Percentiles rank a stretch among this genome's conserved stretches.
These are phyloP conservation scores for Molossus molossus DNA, from an alignment of 2,797 vertebrate species.

Conservation along the genomic window DNA sequence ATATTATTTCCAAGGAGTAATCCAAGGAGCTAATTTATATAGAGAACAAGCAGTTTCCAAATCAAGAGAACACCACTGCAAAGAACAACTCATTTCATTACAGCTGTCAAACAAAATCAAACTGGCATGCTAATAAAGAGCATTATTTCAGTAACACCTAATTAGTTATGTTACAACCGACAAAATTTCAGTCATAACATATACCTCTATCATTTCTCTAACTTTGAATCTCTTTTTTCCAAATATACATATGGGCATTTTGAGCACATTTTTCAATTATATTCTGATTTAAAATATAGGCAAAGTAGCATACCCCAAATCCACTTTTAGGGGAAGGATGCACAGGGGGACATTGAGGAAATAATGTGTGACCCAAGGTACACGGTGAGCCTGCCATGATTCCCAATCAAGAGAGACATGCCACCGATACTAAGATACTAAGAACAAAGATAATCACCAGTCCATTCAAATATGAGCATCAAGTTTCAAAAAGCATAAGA, in stretches of 20 bases:
- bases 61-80: conserved; percentile 57
- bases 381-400: neutral
- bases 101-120: conserved; percentile 53
- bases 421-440: neutral
- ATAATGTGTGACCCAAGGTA: neutral
- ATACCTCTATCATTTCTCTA: conserved; percentile 52
- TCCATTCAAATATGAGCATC: neutral
- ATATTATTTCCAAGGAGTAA: conserved; percentile 62
- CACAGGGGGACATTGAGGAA: neutral
- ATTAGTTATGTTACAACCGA: conserved; percentile 34
- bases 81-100: conserved; percentile 3
- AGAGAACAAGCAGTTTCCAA: conserved; percentile 58
- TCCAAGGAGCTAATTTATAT: conserved; percentile 76
- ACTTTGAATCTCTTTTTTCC: neutral
- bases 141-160: conserved; percentile 50
- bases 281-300: conserved; percentile 52
- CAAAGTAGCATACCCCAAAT: conserved; percentile 40
- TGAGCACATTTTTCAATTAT: neutral
- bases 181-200: conserved; percentile 36
- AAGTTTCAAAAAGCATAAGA: conserved; percentile 22
- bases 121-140: neutral
- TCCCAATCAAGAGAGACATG: neutral
- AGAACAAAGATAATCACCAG: neutral
- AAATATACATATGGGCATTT: neutral
- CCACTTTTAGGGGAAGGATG: neutral